Conservation (phyloP, 2,113 vertebrate species). For the Cyphomyrus discorhynchus region DNA sequence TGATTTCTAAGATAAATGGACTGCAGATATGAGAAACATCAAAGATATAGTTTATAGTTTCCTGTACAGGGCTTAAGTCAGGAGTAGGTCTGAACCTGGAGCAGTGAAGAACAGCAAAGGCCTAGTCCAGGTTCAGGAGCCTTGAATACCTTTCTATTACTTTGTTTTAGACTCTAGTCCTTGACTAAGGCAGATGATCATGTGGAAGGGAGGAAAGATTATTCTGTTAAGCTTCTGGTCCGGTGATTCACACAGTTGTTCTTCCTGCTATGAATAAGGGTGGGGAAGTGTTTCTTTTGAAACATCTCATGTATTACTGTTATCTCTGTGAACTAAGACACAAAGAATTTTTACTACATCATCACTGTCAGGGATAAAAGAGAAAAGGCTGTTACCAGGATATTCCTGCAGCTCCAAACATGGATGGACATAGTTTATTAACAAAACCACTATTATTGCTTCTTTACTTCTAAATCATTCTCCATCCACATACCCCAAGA, state of each 20-base stretch:
- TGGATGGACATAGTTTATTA: not conserved
- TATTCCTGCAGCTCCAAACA: not conserved
- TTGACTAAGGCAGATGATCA: not conserved
- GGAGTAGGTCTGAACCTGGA: not conserved
- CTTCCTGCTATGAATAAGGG: not conserved
- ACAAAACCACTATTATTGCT: not conserved
- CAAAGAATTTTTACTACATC: slow-evolving; percentile 4
- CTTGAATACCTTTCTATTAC: not conserved
- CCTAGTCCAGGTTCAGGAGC: not conserved
- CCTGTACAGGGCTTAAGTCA: not conserved
- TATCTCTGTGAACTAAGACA: slow-evolving; percentile 10
- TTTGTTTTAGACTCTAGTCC: not conserved
- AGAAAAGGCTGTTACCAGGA: not conserved
- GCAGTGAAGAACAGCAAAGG: not conserved
- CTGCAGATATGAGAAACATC: not conserved
- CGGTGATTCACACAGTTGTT: not conserved
- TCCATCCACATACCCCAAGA: not conserved
- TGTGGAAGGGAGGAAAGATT: not conserved
- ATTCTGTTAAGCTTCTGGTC: not conserved
- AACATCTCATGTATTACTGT: not conserved
- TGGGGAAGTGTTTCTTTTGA: not conserved
- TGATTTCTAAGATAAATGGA: not conserved
- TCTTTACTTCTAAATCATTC: not conserved
- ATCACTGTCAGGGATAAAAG: not conserved
- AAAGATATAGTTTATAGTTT: not conserved